Evolutionary conservation across 2,888 invertebrate genomes (phyloP).

Genomic region (Ceraclea dissimilis): DNA sequence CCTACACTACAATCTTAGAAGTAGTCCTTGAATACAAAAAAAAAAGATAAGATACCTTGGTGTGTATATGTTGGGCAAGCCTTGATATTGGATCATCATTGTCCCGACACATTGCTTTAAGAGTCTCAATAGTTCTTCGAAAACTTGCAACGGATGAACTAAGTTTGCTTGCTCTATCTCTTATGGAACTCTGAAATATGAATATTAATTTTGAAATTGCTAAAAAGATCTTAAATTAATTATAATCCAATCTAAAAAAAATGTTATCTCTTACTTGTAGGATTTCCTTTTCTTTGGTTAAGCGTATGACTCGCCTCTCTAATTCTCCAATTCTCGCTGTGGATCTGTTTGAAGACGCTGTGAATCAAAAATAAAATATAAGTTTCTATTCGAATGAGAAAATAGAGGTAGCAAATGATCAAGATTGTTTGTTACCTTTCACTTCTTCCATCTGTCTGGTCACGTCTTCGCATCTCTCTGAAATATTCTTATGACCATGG

Average conservation of each 20-base stretch:
- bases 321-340: conserved; percentile 19
- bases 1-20: no score
- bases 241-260: neutral
- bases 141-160: conserved; percentile 13
- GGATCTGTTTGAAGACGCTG: conserved; percentile 16
- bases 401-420: no score
- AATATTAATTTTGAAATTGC: no score
- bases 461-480: conserved; percentile 22
- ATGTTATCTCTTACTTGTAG: conserved; percentile 21
- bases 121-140: conserved; percentile 7
- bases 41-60: conserved; percentile 20
- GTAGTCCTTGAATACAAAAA: no score
- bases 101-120: conserved; percentile 12
- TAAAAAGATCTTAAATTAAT: neutral
- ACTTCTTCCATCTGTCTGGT: conserved; percentile 21
- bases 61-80: conserved; percentile 1
- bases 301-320: conserved; percentile 20
- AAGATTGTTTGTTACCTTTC: conserved; percentile 17
- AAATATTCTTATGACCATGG: conserved; percentile 18
- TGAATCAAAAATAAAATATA: neutral
- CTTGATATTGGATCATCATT: conserved; percentile 7
- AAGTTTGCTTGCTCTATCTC: conserved; percentile 14
- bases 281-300: conserved; percentile 23
- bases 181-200: conserved; percentile 22
- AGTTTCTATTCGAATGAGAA: neutral